Evolutionary conservation across 2,797 vertebrate species (phyloP), one percentile per base, ranked within the genome.

Genomic region (Myotis vivesi): DNA sequence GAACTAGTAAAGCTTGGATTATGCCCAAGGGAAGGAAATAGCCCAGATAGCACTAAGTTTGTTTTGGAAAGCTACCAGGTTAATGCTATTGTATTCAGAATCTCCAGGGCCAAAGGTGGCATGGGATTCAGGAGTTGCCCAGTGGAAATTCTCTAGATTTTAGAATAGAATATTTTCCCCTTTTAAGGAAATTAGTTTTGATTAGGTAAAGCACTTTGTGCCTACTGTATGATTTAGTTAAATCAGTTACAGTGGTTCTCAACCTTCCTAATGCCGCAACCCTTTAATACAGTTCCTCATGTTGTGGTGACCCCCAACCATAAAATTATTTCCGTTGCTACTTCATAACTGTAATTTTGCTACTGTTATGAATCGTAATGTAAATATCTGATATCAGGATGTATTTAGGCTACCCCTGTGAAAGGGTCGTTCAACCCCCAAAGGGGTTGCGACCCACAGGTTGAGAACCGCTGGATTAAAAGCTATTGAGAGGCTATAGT

Each of bases 51-150:
- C 79, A 80, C 73, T 90, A 46, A 90, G 86, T 93, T 96, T 96
- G 76, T 91, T 96, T 96, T 97, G 96, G 89, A 94, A 93, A 76
- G 25, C 36, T 94, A n/a, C 90, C 88, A 93, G 59, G 8, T 90
- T 80, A 94, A 28, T 87, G 59, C 79, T 91, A 6, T 95, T 95
- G 90, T 95, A 76, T 96, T 94, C 77, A 92, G 28, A 96, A 80
- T 93, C 64, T 57, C 19, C 28, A 82, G 11, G 36, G 79, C 76
- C 93, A 94, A 92, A 95, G 75, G 68, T 46, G 84, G 59, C 22
- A 3, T 86, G 90, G 94, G 75, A 94, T 73, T 92, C 51, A 93
- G 59, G 57, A 55, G 76, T 84, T 94, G 84, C 64, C 41, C 46
- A 92, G 82, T 95, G 79, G 91, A 93, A 95, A 84, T 73, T 86